Evolutionary conservation across 2,797 vertebrate genomes (phyloP).

Genomic region (Heliangelus exortis): DNA sequence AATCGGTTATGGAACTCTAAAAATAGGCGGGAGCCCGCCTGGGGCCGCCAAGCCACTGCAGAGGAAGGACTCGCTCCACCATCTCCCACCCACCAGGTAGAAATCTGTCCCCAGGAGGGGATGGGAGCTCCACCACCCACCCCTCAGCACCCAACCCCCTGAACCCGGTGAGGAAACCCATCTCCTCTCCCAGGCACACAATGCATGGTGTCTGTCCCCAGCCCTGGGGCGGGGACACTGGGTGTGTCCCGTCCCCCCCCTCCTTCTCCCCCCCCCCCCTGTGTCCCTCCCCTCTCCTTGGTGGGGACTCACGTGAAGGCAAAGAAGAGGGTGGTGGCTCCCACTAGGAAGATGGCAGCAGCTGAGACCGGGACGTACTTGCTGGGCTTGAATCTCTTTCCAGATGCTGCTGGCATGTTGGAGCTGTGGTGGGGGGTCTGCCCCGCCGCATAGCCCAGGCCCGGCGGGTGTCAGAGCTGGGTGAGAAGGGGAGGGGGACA

Average conservation of each 20-base stretch:
- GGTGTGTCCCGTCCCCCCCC: rapidly evolving
- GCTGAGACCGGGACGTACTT: conserved; percentile 95
- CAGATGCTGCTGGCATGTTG: conserved; percentile 85
- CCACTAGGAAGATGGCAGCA: conserved; percentile 95
- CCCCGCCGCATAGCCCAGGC: conserved; percentile 86
- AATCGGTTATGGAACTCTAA: not conserved
- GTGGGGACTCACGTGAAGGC: conserved; percentile 93
- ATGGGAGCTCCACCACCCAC: too few relatives aligned
- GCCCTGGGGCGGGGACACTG: too few relatives aligned
- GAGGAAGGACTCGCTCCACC: not conserved
- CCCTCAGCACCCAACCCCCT: not conserved
- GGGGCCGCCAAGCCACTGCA: not conserved
- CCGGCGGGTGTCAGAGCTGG: conserved; percentile 71
- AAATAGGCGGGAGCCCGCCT: not conserved
- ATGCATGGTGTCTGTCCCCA: rapidly evolving
- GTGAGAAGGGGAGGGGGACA: conserved; percentile 66
- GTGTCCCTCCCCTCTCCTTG: not conserved
- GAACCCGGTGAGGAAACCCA: not conserved
- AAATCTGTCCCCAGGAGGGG: too few relatives aligned
- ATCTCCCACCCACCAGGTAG: too few relatives aligned
- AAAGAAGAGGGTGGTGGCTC: conserved; percentile 97
- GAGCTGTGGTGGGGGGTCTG: conserved; percentile 78
- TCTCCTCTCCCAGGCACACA: not conserved
- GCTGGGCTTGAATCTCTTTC: conserved; percentile 91
- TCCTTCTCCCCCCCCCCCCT: too few relatives aligned